Percentiles rank a stretch among this genome's conserved stretches.
Conservation (phyloP, 1,140 invertebrate species). For the Monomorium pharaonis region DNA sequence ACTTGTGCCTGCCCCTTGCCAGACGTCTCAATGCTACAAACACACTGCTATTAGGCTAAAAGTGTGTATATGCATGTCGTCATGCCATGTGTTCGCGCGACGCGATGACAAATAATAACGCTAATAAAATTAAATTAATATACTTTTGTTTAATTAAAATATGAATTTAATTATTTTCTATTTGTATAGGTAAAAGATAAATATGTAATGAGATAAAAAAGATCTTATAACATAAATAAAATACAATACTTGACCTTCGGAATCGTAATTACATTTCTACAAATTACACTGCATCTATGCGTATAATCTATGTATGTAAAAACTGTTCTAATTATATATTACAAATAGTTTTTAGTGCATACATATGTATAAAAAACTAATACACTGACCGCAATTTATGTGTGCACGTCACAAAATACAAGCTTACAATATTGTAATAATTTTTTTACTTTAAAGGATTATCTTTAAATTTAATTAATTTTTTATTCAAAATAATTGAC, state of each 20-base stretch:
- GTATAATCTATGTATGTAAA: background rate
- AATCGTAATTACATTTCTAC: background rate
- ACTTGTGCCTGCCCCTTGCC: conserved; percentile 80
- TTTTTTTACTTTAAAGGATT: background rate
- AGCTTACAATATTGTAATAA: background rate
- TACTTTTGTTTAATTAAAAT: conserved; percentile 5
- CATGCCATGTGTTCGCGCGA: conserved; percentile 44
- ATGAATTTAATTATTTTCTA: background rate
- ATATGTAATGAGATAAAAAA: background rate
- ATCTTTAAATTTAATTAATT: no score
- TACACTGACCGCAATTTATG: background rate
- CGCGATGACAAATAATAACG: conserved; percentile 40
- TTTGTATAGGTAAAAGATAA: background rate
- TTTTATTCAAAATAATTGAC: no score
- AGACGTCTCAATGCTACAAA: conserved; percentile 83
- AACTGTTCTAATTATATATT: background rate
- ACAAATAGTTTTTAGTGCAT: background rate
- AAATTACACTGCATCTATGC: background rate
- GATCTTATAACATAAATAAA: background rate
- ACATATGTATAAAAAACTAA: background rate
- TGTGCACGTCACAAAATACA: background rate
- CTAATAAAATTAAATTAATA: conserved; percentile 39
- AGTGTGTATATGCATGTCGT: conserved; percentile 59
- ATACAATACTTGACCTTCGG: background rate
- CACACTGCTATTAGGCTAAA: conserved; percentile 79